Evolutionary conservation across 2,113 vertebrate genomes (phyloP), one percentile per base, ranked within the genome.

Genomic region (Clinocottus analis): DNA sequence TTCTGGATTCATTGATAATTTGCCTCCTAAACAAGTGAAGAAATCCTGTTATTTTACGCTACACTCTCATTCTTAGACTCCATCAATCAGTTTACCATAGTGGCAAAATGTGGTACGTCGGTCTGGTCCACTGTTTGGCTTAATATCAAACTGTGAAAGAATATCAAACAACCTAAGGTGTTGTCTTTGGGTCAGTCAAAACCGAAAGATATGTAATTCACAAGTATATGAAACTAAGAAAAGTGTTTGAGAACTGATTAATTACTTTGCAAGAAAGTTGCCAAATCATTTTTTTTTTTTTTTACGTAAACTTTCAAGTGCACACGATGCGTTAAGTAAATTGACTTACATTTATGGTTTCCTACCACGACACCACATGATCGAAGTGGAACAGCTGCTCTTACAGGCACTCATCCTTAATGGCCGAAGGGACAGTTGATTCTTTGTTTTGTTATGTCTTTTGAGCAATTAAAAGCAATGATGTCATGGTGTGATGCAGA

Each of bases 391-490:
- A n/a, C 88, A 87, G 80, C 86, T 85, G 87, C 75, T 84, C 82
- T 87, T 53, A 39, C 62, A 74, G 75, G 64, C 85, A 73, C 79
- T 79, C 82, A 76, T 29, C 79, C 76, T 71, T 86, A 84, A 88
- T 77, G 55, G 83, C 82, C 70, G 56, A 72, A 49, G 63, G 80
- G 85, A 85, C 71, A 68, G 80, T 76, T 80, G 64, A 79, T 77
- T 87, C 75, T 78, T 51, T 87, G 73, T 85, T 76, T 85, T 72
- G 58, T 90, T 85, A 91, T 79, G 80, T 84, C 85, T 89, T 86
- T 69, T 83, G 86, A 93, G 92, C 85, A 92, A 89, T 93, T 92
- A 91, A 89, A 84, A 87, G 88, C 88, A 71, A 58, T 72, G 87
- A 86, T 68, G 71, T 83, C 82, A 88, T 72, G 79, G 80, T 88